phyloP scores from a whole-genome alignment of 2,113 vertebrate species.

The Micromys minutus region DNA sequence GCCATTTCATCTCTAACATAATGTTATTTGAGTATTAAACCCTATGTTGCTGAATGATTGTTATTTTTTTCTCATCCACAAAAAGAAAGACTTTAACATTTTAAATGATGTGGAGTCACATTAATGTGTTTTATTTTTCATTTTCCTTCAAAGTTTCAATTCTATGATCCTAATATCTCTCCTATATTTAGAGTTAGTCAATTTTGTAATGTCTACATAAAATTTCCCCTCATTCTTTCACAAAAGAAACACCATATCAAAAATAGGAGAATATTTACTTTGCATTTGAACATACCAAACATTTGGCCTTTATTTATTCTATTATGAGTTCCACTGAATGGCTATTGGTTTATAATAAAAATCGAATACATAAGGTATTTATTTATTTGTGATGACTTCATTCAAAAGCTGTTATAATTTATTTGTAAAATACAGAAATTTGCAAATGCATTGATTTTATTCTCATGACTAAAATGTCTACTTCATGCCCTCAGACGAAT shows the following conservation, averaged over 20 bases:
- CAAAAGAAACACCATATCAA: background rate
- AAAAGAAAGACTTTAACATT: background rate
- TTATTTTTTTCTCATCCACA: background rate
- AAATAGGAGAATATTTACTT: background rate
- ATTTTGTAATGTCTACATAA: background rate
- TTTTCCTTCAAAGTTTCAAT: background rate
- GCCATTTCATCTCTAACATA: background rate
- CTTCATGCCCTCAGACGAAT: background rate
- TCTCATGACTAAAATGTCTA: background rate
- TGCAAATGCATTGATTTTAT: background rate
- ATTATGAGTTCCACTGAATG: background rate
- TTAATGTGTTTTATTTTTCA: background rate
- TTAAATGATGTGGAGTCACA: background rate
- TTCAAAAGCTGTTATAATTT: background rate
- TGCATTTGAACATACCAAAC: background rate
- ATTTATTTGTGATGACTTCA: background rate
- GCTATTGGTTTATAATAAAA: background rate
- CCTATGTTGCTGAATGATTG: background rate
- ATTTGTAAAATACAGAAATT: background rate
- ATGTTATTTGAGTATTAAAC: background rate
- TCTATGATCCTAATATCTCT: background rate
- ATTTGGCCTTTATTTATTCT: background rate
- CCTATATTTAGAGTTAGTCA: background rate
- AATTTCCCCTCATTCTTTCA: background rate
- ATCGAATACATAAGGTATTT: background rate